These are phyloP conservation scores for Gerris lacustris DNA, from an alignment of 2,888 invertebrate species.

Conservation along the genomic window DNA sequence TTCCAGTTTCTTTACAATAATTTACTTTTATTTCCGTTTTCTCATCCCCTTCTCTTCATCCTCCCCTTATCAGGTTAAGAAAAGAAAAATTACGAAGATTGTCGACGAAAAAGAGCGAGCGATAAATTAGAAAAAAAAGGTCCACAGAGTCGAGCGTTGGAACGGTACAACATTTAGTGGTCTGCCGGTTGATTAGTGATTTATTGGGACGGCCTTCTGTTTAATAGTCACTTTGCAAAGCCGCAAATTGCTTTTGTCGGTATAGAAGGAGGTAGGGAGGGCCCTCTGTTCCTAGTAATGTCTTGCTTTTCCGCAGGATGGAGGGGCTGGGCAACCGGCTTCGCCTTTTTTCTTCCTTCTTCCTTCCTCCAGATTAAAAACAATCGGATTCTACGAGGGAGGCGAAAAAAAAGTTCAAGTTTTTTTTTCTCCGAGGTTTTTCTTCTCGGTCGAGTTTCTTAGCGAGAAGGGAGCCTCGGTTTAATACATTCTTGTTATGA, in stretches of 20 bases:
- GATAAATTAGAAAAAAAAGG: background rate
- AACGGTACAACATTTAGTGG: constrained; percentile 3
- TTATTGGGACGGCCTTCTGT: background rate
- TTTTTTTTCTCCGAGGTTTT: background rate
- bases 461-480: background rate
- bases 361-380: constrained; percentile 3
- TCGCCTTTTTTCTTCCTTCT: background rate
- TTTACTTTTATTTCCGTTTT: constrained; percentile 5
- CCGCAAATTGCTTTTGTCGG: constrained; percentile 5
- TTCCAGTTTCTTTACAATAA: background rate
- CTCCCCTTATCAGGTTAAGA: background rate
- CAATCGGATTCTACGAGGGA: background rate
- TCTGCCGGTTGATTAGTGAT: background rate
- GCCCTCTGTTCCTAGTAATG: background rate
- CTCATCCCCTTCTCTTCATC: background rate
- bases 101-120: background rate
- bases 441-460: background rate
- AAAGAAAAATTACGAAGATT: constrained; percentile 3
- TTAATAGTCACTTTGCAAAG: constrained; percentile 3
- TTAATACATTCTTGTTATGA: constrained; percentile 5
- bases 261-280: background rate
- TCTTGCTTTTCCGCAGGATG: background rate
- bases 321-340: background rate
- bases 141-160: background rate
- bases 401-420: background rate